Conservation (phyloP, 2,797 vertebrate species). For the Chiloscyllium punctatum region DNA sequence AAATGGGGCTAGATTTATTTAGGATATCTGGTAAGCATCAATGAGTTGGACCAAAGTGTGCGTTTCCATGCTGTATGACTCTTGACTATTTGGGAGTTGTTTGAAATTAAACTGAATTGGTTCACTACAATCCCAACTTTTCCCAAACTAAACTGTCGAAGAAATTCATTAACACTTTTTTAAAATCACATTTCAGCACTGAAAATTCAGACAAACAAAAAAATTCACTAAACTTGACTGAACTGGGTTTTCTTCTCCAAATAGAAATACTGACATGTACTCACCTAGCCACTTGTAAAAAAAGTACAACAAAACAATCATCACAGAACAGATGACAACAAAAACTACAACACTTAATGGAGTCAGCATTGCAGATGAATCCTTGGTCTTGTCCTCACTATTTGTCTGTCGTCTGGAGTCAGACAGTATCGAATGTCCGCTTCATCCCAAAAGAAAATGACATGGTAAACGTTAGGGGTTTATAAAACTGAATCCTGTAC, state of each 20-base stretch:
- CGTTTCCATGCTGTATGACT: too few species aligned
- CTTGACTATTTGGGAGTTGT: not conserved
- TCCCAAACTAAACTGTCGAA: not conserved
- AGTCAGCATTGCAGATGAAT: conserved; percentile 72
- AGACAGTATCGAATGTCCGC: conserved; percentile 48
- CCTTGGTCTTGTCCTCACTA: conserved; percentile 57
- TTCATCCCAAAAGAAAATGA: conserved; percentile 58
- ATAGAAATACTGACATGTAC: conserved; percentile 33
- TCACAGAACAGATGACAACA: conserved; percentile 77
- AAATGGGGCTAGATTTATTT: too few species aligned
- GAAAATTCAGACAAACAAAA: not conserved
- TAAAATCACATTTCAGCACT: not conserved
- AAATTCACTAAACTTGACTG: not conserved
- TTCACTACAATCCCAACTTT: not conserved
- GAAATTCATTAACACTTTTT: not conserved
- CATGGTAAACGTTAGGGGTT: conserved; percentile 34
- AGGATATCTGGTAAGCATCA: too few species aligned
- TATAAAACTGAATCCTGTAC: not conserved
- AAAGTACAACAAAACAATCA: conserved; percentile 91
- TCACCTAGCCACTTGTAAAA: conserved; percentile 89
- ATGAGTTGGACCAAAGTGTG: too few species aligned
- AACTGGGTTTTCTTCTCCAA: not conserved
- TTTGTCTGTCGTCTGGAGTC: conserved; percentile 41
- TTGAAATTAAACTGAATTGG: not conserved
- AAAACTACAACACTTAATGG: conserved; percentile 79